Conservation (phyloP, 2,797 vertebrate species). For the Takifugu ocellatus region DNA sequence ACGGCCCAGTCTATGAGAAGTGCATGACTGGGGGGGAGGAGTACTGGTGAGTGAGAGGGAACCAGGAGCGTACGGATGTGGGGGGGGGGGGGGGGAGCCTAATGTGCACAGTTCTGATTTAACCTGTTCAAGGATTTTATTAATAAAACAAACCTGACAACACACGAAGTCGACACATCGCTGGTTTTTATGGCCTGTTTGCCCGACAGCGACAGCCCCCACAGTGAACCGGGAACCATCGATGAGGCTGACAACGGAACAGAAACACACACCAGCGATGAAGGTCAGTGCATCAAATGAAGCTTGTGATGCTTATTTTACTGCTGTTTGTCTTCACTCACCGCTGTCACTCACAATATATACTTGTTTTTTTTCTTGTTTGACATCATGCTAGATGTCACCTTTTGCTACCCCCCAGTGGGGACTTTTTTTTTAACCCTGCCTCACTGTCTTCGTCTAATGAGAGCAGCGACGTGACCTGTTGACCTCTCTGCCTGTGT, state of each 20-base stretch:
- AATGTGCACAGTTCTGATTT: too few relatives aligned
- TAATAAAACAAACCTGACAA: too few relatives aligned
- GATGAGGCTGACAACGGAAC: slow-evolving; percentile 95
- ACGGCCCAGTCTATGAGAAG: slow-evolving; percentile 95
- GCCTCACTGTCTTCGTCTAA: slow-evolving; percentile 1
- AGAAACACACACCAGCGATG: slow-evolving; percentile 95
- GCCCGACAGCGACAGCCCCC: slow-evolving; percentile 88
- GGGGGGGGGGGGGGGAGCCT: too few relatives aligned
- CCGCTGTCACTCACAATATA: background rate
- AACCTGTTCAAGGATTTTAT: too few relatives aligned
- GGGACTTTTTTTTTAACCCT: background rate
- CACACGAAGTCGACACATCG: too few relatives aligned
- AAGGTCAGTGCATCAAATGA: slow-evolving; percentile 76
- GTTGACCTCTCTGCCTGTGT: background rate
- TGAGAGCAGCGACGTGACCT: background rate
- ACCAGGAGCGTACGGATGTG: background rate
- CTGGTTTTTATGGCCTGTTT: slow-evolving; percentile 2
- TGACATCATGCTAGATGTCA: background rate
- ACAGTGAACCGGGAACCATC: slow-evolving; percentile 96
- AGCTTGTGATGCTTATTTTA: background rate
- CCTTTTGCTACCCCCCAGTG: background rate
- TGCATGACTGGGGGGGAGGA: slow-evolving; percentile 98
- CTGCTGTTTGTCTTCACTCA: background rate
- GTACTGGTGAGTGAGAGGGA: slow-evolving; percentile 86
- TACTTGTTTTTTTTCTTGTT: too few relatives aligned